Evolutionary conservation across 2,113 vertebrate genomes (phyloP), one percentile per base, ranked within the genome.

Genomic region (Aythya baeri): DNA sequence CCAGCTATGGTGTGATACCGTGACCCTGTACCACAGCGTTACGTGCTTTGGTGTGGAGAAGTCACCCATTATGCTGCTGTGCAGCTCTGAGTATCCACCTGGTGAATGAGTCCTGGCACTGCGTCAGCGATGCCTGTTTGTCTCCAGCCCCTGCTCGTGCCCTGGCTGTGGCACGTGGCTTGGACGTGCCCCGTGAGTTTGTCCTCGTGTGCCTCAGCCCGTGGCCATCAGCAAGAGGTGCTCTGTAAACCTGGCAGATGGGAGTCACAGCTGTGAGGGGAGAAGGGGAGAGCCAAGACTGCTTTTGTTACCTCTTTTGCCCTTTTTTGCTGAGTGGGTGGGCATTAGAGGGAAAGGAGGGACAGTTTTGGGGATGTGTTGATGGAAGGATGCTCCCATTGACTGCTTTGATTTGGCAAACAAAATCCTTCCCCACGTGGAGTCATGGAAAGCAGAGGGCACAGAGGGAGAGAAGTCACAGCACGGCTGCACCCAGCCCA

Each of bases 71-170:
- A 21, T 4, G 21, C 10, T 86, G 7, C 55, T 68, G 52, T 41
- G 44, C 17, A 17, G 3, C 50, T 75, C n/a, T 55, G 34, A 9
- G 49, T 41, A 8, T 17, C 23, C 18, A 7, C 27, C 9, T 13
- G 50, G 46, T 50, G 31, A 74, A 20, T 23, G 29, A 46, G 32
- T 26, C 32, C n/a, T 76, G 58, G 18, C 7, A 54, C 34, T 1
- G 1, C 0, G 0, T 14, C 41, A 84, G 65, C 0, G 0, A 7
- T 11, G 21, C 8, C 2, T 0, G 31, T 54, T 81, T 86, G 36
- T 31, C 65, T 66, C 10, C 55, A 73, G 59, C 52, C 57, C 52
- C 81, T 84, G 81, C 10, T 38, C 43, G 5, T 2, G 38, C 49
- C 29, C 36, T 7, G 9, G 59, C 55, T 81, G 84, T 71, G 74